phyloP scores from a whole-genome alignment of 2,888 invertebrate genomes.

The Agapetus fuscipes region DNA sequence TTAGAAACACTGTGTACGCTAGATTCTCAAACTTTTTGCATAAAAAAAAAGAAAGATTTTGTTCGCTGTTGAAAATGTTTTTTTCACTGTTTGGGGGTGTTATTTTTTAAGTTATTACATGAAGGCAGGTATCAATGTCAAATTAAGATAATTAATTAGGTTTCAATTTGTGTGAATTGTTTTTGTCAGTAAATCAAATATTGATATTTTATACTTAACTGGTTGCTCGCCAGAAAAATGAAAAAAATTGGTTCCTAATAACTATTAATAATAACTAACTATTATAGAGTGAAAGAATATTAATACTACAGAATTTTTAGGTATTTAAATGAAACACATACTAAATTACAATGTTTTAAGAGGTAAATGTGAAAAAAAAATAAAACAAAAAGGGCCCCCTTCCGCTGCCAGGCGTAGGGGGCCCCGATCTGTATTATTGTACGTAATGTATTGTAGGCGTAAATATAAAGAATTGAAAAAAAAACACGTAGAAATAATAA shows the following conservation, averaged over 20 bases:
- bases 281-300: slow-evolving; percentile 21
- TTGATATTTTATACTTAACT: slow-evolving; percentile 20
- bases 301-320: slow-evolving; percentile 22
- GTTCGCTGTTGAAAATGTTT: too few relatives aligned
- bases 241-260: slow-evolving; percentile 23
- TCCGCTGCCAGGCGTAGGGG: slow-evolving; percentile 1
- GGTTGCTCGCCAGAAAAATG: slow-evolving; percentile 23
- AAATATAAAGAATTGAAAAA: slow-evolving; percentile 20
- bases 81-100: too few relatives aligned
- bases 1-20: too few relatives aligned
- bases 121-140: slow-evolving; percentile 28
- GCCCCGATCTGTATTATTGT: slow-evolving; percentile 21
- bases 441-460: slow-evolving; percentile 21
- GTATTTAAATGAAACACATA: slow-evolving; percentile 21
- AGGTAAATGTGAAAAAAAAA: slow-evolving; percentile 19
- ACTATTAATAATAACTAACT: slow-evolving; percentile 21
- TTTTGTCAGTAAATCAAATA: slow-evolving; percentile 20
- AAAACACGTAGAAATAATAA: slow-evolving; percentile 27
- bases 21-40: too few relatives aligned
- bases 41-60: too few relatives aligned
- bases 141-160: not conserved
- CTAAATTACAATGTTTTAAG: slow-evolving; percentile 21
- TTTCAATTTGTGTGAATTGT: slow-evolving; percentile 11
- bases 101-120: too few relatives aligned
- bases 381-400: slow-evolving; percentile 10